Evolutionary conservation across 2,888 invertebrate genomes (phyloP), one percentile per base, ranked within the genome.

Genomic region (Hirtodrosophila confusa): DNA sequence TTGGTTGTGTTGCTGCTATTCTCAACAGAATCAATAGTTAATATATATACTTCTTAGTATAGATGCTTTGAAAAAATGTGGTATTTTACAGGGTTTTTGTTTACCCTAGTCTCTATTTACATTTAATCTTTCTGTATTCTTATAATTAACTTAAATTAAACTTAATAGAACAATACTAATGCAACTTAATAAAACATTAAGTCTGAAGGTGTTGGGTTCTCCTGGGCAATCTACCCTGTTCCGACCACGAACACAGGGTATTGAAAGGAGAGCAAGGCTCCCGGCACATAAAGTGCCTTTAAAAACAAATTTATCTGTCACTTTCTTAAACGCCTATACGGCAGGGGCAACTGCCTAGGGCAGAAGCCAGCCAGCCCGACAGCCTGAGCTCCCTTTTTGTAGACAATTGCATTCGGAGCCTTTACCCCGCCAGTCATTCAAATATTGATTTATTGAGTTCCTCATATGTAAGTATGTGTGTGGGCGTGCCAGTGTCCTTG

Each of bases 391-490:
- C 27, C 12, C 29, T 57, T 67, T 51, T 67, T 63, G 64, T 68
- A 78, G 75, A 73, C 79, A 78, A 78, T 87, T 82, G 79, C 83
- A 80, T 71, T 79, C 45, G 49, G 41, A 47, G 58, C 44, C 49
- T 47, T 53, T 47, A 55, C 53, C 53, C 31, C 53, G 24, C 8
- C 45, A 35, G 67, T 36, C 66, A 54, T 64, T 83, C 68, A 63
- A 82, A 79, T 86, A 88, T 82, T 88, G 82, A 82, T 82, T 82
- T 88, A 82, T 86, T 65, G 84, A 73, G 73, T 65, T 70, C 65
- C 86, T 80, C 88, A 82, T 72, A 69, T 80, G 54, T 41, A 48
- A 8, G 7, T 9, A 31, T 31, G 9, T 31, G 7, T 31, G 17
- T 27, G 17, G 37, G 35, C 44, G 55, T 24, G 23, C 23, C 9